phyloP scores from a whole-genome alignment of 2,888 invertebrate genomes.

The Plagiodera versicolora region DNA sequence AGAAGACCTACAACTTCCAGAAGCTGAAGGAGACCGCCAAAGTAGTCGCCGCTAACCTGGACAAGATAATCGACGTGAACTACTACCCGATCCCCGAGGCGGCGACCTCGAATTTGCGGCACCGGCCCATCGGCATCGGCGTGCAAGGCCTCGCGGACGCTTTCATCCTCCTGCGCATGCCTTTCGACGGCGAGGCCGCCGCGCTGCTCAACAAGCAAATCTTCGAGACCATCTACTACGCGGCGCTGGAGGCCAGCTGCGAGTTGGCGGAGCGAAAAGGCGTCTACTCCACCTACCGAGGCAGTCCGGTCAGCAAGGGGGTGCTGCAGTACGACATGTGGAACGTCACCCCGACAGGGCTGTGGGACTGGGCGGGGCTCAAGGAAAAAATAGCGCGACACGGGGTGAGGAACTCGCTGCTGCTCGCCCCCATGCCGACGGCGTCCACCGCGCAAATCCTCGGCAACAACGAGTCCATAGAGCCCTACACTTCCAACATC shows the following conservation, averaged over 20 bases:
- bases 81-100: conserved; percentile 94
- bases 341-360: conserved; percentile 80
- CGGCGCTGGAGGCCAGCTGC: conserved; percentile 94
- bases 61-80: conserved; percentile 96
- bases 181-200: conserved; percentile 90
- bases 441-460: conserved; percentile 99
- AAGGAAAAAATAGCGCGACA: conserved; percentile 83
- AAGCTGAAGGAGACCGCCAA: conserved; percentile 87
- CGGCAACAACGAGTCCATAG: conserved; percentile 98
- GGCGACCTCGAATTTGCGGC: conserved; percentile 80
- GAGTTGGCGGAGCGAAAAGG: conserved; percentile 86
- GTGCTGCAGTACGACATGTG: conserved; percentile 98
- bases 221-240: conserved; percentile 97
- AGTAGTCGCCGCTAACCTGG: conserved; percentile 86
- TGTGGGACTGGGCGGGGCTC: conserved; percentile 87
- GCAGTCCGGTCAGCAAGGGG: conserved; percentile 89
- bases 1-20: conserved; percentile 82
- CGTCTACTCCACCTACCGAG: conserved; percentile 87
- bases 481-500: conserved; percentile 97
- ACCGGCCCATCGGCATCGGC: conserved; percentile 88
- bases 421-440: conserved; percentile 98
- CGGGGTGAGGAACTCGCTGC: conserved; percentile 86
- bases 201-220: conserved; percentile 88
- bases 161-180: conserved; percentile 88
- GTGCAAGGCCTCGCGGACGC: conserved; percentile 96